phyloP scores from a whole-genome alignment of 2,888 invertebrate species.

The Griposia aprilina region DNA sequence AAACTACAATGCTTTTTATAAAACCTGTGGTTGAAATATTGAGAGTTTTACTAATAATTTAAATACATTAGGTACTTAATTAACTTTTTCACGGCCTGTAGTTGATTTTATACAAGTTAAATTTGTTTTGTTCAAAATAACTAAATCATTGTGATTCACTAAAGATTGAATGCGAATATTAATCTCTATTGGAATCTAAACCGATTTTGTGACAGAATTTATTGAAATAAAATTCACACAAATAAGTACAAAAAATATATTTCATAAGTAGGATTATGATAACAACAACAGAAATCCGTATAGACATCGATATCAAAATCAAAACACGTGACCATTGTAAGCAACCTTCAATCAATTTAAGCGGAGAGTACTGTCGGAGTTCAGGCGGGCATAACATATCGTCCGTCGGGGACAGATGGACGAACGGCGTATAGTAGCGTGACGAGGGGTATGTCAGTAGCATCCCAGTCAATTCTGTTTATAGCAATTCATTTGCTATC shows the following conservation, averaged over 20 bases:
- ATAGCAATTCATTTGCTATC: constrained; percentile 67
- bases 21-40: neutral
- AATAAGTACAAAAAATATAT: neutral
- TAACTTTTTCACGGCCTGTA: neutral
- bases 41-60: neutral
- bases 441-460: constrained; percentile 78
- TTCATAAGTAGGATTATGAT: neutral
- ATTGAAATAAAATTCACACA: neutral
- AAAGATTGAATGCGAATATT: neutral
- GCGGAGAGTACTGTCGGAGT: constrained; percentile 74
- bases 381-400: constrained; percentile 80
- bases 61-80: neutral
- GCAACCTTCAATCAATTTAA: constrained; percentile 76
- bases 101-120: neutral
- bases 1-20: neutral
- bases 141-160: neutral
- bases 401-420: constrained; percentile 76
- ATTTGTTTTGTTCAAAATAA: neutral
- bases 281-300: neutral
- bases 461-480: constrained; percentile 70
- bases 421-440: constrained; percentile 67
- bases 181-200: neutral
- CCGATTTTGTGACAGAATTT: neutral
- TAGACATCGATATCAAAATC: constrained; percentile 50
- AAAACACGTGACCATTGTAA: constrained; percentile 54